These are phyloP conservation scores for Dolichopus griseipennis DNA, from an alignment of 2,888 invertebrate species.

Conservation along the genomic window DNA sequence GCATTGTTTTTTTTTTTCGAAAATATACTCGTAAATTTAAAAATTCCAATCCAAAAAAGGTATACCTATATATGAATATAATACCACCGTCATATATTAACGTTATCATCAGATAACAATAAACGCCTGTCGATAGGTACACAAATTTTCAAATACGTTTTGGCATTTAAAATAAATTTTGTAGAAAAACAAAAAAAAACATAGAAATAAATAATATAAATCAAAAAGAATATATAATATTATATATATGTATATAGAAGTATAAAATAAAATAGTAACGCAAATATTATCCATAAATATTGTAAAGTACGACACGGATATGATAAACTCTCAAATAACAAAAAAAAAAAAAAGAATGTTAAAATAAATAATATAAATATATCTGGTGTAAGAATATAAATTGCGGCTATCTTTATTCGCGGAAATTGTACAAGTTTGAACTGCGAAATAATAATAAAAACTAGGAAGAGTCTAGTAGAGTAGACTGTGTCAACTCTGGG, in stretches of 20 bases:
- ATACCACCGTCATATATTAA: background rate
- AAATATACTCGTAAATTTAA: background rate
- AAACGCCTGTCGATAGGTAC: slow-evolving; percentile 1
- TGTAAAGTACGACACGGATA: background rate
- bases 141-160: background rate
- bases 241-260: background rate
- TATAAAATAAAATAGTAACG: background rate
- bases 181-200: background rate
- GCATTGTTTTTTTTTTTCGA: background rate
- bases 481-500: too few relatives aligned
- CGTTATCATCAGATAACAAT: slow-evolving; percentile 1
- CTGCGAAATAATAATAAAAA: background rate
- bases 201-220: background rate
- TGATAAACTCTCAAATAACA: background rate
- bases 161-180: background rate
- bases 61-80: too few relatives aligned
- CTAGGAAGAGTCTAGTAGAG: too few relatives aligned
- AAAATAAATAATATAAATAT: too few relatives aligned
- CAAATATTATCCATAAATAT: background rate
- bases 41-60: too few relatives aligned
- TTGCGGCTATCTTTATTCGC: slow-evolving; percentile 5
- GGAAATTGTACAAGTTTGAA: background rate
- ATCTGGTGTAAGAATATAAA: background rate
- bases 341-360: background rate
- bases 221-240: too few relatives aligned